Conservation (phyloP, 2,113 vertebrate species). For the Cephalopterus ornatus region DNA sequence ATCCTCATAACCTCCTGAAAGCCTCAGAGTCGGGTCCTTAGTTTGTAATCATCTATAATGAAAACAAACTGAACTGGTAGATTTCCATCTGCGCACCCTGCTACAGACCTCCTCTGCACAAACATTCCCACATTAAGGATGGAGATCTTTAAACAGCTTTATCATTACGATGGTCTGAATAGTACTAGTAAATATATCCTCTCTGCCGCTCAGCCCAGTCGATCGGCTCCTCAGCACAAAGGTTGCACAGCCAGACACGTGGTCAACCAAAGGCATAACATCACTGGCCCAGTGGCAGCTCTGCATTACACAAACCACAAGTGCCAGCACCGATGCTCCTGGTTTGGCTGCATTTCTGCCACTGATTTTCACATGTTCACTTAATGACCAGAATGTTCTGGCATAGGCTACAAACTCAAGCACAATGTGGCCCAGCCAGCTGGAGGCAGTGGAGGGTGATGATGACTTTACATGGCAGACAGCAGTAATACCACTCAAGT, state of each 20-base stretch:
- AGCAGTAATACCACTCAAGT: not conserved
- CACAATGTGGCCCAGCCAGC: not conserved
- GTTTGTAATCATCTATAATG: not conserved
- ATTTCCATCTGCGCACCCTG: not conserved
- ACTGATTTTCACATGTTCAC: not conserved
- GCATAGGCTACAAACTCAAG: not conserved
- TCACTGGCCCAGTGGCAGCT: not conserved
- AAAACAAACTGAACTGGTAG: not conserved
- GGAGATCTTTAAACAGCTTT: not conserved
- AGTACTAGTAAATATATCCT: not conserved
- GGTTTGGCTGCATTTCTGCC: not conserved
- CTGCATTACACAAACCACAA: not conserved
- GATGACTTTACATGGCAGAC: not conserved
- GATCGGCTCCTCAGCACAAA: not conserved
- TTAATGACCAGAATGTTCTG: not conserved
- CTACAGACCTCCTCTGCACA: not conserved
- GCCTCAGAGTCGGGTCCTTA: not conserved
- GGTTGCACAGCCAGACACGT: not conserved
- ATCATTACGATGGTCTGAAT: not conserved
- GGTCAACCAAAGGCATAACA: not conserved
- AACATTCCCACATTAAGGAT: not conserved
- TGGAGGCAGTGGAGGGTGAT: not conserved
- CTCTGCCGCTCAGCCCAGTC: fast-evolving
- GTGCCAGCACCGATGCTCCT: not conserved
- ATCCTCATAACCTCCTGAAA: not conserved